Percentiles rank a stretch among this genome's conserved stretches.
These are phyloP conservation scores for Habrosyne pyritoides DNA, from an alignment of 2,888 invertebrate species.

Conservation along the genomic window DNA sequence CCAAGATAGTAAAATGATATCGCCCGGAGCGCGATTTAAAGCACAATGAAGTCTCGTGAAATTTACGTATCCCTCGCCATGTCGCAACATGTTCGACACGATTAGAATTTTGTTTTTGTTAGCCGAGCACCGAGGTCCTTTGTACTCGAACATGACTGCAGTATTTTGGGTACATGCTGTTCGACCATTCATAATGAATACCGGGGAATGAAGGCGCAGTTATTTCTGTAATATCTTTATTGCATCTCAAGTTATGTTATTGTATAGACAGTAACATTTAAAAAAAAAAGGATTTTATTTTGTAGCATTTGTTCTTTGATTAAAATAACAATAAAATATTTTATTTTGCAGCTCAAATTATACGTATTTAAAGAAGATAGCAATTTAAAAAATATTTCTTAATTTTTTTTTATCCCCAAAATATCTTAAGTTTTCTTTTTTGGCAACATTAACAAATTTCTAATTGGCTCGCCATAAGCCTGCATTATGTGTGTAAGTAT, in stretches of 20 bases:
- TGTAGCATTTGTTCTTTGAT: too few species aligned
- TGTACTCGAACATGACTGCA: background rate
- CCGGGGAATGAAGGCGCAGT: background rate
- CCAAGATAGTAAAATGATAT: constrained; percentile 62
- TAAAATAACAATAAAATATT: too few species aligned
- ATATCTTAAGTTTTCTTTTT: too few species aligned
- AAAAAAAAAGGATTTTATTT: too few species aligned
- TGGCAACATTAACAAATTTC: too few species aligned
- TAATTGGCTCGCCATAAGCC: too few species aligned
- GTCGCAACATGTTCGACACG: constrained; percentile 19
- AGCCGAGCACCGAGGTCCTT: background rate
- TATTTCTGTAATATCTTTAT: background rate
- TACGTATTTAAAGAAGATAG: too few species aligned
- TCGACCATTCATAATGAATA: background rate
- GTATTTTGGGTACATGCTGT: background rate
- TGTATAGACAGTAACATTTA: too few species aligned
- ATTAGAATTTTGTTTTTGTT: constrained; percentile 7
- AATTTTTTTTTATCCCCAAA: too few species aligned
- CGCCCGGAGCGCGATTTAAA: constrained; percentile 56
- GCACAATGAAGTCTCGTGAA: constrained; percentile 50
- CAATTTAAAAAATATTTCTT: too few species aligned
- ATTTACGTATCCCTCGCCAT: constrained; percentile 42
- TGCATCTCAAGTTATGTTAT: background rate
- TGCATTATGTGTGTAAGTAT: too few species aligned
- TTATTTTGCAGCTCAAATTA: too few species aligned